Evolutionary conservation across 2,113 vertebrate species (phyloP), one percentile per base, ranked within the genome.

Genomic region (Crocuta crocuta): DNA sequence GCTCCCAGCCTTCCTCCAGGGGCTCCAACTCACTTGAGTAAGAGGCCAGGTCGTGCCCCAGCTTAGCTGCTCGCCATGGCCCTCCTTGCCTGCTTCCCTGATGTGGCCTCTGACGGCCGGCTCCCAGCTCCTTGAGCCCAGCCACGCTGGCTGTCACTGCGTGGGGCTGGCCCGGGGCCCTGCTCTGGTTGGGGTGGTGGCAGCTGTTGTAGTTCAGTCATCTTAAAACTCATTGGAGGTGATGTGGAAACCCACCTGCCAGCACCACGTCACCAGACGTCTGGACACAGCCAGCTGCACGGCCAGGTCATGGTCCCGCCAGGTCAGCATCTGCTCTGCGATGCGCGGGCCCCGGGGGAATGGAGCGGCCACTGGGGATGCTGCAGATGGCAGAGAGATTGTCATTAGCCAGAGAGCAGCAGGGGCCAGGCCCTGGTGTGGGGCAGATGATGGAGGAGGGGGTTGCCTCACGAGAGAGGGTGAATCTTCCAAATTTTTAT

Each of bases 191-290:
- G 5, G 91, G 92, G 80, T 91, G 95, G 97, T 66, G 87, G 92
- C 97, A 97, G 98, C 97, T 97, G 95, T 68, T 85, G 28, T 74
- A 45, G 76, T 70, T 91, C 87, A 81, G 78, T 96, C 97, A 96
- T 97, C 95, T 92, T 71, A 71, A 87, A 96, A 92, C 28, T 95
- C 95, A 96, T 92, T 50, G 48, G 92, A 92, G 94, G 90, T 92
- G 90, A 65, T 31, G 50, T 8, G 76, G 83, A 96, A 96, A 94
- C 96, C 97, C 96, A 97, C 95, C 96, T 95, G 97, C 89, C 95
- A 78, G 55, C 65, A 2, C 55, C 63, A 12, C 43, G 8, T 80
- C 87, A 17, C 31, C 50, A 92, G 84, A 70, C 1, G 81, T 80
- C 65, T 1, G 3, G 85, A 83, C 39, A 53, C 5, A 13, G 88